These are phyloP conservation scores for Ecliptopera silaceata DNA, from an alignment of 2,888 invertebrate genomes.

Conservation along the genomic window DNA sequence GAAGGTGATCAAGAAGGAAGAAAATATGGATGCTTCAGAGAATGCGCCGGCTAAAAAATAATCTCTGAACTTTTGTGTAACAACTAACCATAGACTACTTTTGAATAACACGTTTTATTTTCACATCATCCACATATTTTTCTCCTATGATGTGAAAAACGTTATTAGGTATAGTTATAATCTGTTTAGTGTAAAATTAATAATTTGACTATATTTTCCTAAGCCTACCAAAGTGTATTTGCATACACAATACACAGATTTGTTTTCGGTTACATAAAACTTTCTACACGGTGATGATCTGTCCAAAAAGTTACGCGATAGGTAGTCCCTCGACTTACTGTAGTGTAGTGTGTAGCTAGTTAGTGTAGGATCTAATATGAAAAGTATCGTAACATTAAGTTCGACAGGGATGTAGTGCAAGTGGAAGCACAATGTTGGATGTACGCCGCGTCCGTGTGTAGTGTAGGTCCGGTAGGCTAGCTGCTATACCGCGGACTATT, in stretches of 20 bases:
- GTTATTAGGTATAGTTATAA: conserved; percentile 3
- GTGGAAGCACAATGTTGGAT: conserved; percentile 30
- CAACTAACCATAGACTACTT: conserved; percentile 14
- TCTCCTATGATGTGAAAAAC: conserved; percentile 4
- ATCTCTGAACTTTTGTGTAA: conserved; percentile 21
- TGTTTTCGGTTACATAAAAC: conserved; percentile 54
- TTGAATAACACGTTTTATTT: conserved; percentile 14
- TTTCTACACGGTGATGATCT: conserved; percentile 63
- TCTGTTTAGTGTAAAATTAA: conserved; percentile 15
- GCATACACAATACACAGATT: conserved; percentile 48
- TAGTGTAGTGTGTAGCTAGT: conserved; percentile 46
- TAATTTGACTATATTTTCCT: conserved; percentile 45
- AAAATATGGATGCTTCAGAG: conserved; percentile 72
- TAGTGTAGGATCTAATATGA: conserved; percentile 50
- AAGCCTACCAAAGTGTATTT: conserved; percentile 42
- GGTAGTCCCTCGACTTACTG: conserved; percentile 44
- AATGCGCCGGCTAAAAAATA: conserved; percentile 61
- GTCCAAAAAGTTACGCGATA: conserved; percentile 63
- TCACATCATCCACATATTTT: neutral
- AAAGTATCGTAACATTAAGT: conserved; percentile 43
- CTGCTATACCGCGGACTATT: conserved; percentile 10
- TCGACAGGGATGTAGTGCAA: conserved; percentile 41
- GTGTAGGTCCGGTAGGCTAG: conserved; percentile 1
- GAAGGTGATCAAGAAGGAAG: conserved; percentile 78
- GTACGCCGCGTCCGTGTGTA: neutral